Evolutionary conservation across 2,113 vertebrate genomes (phyloP), one percentile per base, ranked within the genome.

Genomic region (Oreochromis niloticus): DNA sequence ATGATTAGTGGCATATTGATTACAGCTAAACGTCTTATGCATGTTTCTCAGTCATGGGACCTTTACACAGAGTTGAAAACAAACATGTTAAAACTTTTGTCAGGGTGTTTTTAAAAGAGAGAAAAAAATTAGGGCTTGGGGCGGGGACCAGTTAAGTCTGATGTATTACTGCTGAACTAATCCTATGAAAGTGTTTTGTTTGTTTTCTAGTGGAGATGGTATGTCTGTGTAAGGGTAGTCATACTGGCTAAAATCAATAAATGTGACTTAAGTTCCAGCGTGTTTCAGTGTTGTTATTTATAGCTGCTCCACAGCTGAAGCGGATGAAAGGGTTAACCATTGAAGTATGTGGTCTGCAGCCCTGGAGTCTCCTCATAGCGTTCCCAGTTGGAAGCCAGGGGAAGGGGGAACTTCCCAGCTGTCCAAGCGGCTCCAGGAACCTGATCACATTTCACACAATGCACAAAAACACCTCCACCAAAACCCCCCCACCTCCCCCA

Each of bases 31-130:
- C 89, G 93, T 97, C 97, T 97, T 96, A 96, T 98, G 98, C 98
- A 98, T 99, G 98, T 98, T 96, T 90, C 96, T 96, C 97, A 98
- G 97, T 97, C 95, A 97, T 97, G 97, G 96, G 96, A 98, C 97
- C 97, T 98, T 98, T 98, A 99, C 97, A 97, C 97, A 97, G 97
- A 96, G 85, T 85, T 87, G 94, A 96, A 97, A 96, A 95, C 92
- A 94, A 96, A 96, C 91, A 79, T 85, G 93, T 89, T 78, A 78
- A 82, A 91, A 94, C 90, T 89, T 94, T 93, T 92, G 32, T 92
- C 83, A 66, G 73, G 85, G 87, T 91, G 80, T 88, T 84, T 63
- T 52, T 41, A 24, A 88, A 68, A 68, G 34, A 16, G 63, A 78
- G 81, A 59, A 85, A 84, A 93, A 91, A 86, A 43, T 84, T 79